Evolutionary conservation across 2,888 invertebrate genomes (phyloP), one percentile per base, ranked within the genome.

Genomic region (Rhagophthalmus giganteus): DNA sequence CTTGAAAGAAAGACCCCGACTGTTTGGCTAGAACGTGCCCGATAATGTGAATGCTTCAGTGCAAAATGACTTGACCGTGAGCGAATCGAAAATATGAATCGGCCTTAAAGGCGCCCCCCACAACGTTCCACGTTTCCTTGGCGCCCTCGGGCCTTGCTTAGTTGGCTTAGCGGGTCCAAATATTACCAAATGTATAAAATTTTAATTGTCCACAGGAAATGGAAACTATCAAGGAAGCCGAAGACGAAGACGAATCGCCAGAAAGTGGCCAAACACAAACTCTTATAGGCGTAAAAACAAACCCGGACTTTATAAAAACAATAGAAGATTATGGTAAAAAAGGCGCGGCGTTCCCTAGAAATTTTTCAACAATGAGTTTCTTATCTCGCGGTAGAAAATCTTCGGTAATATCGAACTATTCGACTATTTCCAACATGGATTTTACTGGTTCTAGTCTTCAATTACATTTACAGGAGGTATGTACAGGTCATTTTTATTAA

Each of bases 371-470:
- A 0, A 63, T 73, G 64, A 75, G 74, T 53, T 74, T 75, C 47
- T 56, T 68, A 20, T 60, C 59, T 15, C 63, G 63, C 39, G 55
- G 66, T 30, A 63, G 70, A 47, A 61, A 68, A 38, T 66, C 70
- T 3, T 70, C 67, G 55, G 84, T 83, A 66, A 82, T 81, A 37
- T 86, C 87, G 1, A 83, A 87, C 25, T 83, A 86, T 60, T 86
- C 86, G 10, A 86, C 83, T 67, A 81, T 86, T 58, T 87, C 87
- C 0, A 81, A 84, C 60, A 81, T 87, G 80, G 87, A 87, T 72
- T 87, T 87, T 70, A 86, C 84, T 24, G 87, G 87, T 55, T 87
- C 87, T 61, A 85, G 84, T 67, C 73, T 86, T 51, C 86, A 86
- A 66, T 76, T 87, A 48, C 85, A 86, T 70, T 76, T 86, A 55